Evolutionary conservation across 2,113 vertebrate genomes (phyloP), one percentile per base, ranked within the genome.

Genomic region (Dolichallabes microphthalmus): DNA sequence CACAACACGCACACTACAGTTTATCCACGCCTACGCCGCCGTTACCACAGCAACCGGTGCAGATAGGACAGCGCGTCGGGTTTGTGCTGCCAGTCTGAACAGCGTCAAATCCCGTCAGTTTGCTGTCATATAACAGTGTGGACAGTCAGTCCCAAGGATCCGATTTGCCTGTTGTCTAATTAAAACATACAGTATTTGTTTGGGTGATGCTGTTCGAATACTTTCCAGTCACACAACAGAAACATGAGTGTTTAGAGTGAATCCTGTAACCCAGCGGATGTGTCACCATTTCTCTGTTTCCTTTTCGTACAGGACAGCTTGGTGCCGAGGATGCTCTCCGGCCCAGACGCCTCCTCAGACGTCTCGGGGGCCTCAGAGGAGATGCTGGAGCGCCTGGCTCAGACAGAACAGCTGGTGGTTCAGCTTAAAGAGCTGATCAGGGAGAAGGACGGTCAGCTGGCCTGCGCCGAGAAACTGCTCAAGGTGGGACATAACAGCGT

Each of bases 381-480:
- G 39, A 84, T 93, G 27, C 53, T 93, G 90, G 96, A 98, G 85
- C 95, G 94, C 75, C 92, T 99, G 86, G 92, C 95, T 76, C 94
- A 96, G 80, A 92, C 96, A 74, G 97, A 99, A 68, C 92, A 95
- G 53, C 92, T 98, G 55, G 96, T 98, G 82, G 92, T 94, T 30
- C 96, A 98, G 87, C 93, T 99, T 79, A 99, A 97, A 89, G 95
- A 95, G 81, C 89, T 97, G 85, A 91, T 99, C 87, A 92, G 93
- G 84, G 96, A 98, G 73, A 98, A 97, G 89, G 97, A 99, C 90
- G 61, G 55, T 2, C 92, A 95, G 78, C 94, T 98, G 6, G 90
- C 93, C 85, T 92, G 94, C 45, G 95, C 96, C 20, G 95, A 98
- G 87, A 89, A 89, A 1, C 84, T 82, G 84, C 88, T 96, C 4